Evolutionary conservation across 1,140 invertebrate species (phyloP), one percentile per base, ranked within the genome.

Genomic region (Camponotus floridanus): DNA sequence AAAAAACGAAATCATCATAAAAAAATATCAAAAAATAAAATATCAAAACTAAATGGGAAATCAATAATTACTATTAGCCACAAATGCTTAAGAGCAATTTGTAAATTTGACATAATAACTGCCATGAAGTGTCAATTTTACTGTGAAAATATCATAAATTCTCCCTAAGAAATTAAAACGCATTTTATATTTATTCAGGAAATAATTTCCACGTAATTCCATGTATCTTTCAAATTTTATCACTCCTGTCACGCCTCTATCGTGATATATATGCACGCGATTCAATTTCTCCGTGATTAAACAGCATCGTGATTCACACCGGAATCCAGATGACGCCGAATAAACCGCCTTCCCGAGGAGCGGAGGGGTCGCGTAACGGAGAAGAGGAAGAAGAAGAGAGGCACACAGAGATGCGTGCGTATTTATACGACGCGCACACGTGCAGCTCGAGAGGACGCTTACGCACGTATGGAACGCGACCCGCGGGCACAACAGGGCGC

Each of bases 401-500:
- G 39, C 39, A 7, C 13, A 51, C 48, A 18, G 13, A 51, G 48
- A 68, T 74, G 70, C 39, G 59, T 39, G 85, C 33, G 86, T 85
- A 89, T 84, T 88, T 79, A 80, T 89, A 87, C 76, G 87, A 45
- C 87, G 83, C 86, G 86, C 89, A 26, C 86, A 81, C 88, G 61
- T 85, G 68, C 64, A 79, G 26, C 86, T 87, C 81, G 64, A 88
- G 74, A 85, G 39, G 33, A 59, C 55, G 73, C 21, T 76, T 76
- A 76, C 71, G 74, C 57, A 45, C 87, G 85, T 88, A 87, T 88
- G 88, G 88, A 87, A 90, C 90, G 62, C 85, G 67, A 86, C 87
- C 71, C 76, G 83, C 71, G 79, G 87, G 59, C 67, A 85, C 76
- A 39, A 87, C 86, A 76, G 80, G 80, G 45, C 85, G 84, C 85